Conservation (phyloP, 2,888 invertebrate species). For the Schrankia costaestrigalis region DNA sequence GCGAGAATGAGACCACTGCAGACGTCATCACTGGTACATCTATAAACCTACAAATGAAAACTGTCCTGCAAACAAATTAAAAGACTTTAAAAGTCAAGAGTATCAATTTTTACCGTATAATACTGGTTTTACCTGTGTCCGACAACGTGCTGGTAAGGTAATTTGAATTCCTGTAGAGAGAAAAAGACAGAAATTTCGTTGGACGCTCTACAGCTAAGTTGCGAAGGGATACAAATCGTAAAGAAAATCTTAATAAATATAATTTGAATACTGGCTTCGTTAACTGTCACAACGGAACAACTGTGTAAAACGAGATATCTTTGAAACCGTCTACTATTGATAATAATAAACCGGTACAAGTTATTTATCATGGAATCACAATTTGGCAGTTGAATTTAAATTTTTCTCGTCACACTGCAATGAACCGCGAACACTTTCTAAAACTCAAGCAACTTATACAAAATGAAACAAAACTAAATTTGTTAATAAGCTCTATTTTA, state of each 20-base stretch:
- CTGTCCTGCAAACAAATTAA: conserved; percentile 50
- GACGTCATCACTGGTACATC: conserved; percentile 56
- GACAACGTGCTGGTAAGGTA: conserved; percentile 71
- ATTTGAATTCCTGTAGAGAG: conserved; percentile 75
- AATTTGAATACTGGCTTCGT: conserved; percentile 65
- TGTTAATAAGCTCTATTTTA: conserved; percentile 3
- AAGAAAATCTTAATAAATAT: conserved; percentile 62
- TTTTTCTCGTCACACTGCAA: conserved; percentile 11
- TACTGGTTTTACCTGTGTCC: conserved; percentile 74
- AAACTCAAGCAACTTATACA: conserved; percentile 27
- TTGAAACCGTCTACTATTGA: conserved; percentile 15
- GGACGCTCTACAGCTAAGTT: conserved; percentile 47
- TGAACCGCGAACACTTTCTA: conserved; percentile 36
- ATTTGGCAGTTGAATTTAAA: conserved; percentile 13
- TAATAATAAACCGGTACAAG: conserved; percentile 22
- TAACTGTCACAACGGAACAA: conserved; percentile 51
- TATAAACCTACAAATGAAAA: conserved; percentile 68
- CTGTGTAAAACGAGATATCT: conserved; percentile 21
- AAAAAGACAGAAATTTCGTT: conserved; percentile 68
- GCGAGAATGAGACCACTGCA: conserved; percentile 49
- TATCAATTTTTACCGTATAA: conserved; percentile 54
- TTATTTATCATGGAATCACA: conserved; percentile 14
- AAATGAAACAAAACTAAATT: conserved; percentile 17
- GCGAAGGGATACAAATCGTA: conserved; percentile 45
- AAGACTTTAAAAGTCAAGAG: conserved; percentile 36